Evolutionary conservation across 1,140 invertebrate genomes (phyloP).

Genomic region (Bilobella aurantiaca): DNA sequence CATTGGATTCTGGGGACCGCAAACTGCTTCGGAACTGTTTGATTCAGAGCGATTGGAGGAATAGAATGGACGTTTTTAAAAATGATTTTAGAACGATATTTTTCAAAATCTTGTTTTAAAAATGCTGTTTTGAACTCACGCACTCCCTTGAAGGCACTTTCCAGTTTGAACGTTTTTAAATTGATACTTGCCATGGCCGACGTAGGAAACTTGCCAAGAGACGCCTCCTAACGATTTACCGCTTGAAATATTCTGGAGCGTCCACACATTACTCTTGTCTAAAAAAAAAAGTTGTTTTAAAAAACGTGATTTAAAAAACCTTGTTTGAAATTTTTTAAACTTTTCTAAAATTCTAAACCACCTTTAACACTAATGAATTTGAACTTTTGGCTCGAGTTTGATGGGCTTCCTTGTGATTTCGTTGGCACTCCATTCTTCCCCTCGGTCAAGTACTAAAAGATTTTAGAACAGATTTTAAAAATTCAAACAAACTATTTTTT

Average conservation of each 20-base stretch:
- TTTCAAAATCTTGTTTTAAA: neutral
- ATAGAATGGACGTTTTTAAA: neutral
- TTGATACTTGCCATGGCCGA: neutral
- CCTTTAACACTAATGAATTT: neutral
- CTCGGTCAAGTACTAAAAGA: neutral
- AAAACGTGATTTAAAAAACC: neutral
- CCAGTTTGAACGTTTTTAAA: neutral
- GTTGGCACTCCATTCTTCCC: neutral
- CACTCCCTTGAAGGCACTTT: neutral
- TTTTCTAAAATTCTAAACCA: neutral
- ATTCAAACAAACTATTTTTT: neutral
- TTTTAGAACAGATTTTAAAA: neutral
- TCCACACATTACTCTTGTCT: neutral
- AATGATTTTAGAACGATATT: too few relatives aligned
- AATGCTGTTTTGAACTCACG: neutral
- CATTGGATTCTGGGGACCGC: neutral
- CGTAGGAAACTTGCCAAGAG: neutral
- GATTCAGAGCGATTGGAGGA: neutral
- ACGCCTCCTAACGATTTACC: neutral
- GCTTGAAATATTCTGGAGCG: neutral
- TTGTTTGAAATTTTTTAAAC: neutral
- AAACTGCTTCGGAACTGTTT: neutral
- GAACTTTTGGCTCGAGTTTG: neutral
- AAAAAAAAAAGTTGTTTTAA: neutral
- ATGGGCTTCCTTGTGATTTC: neutral